These are phyloP conservation scores for Hemibagrus guttatus DNA, from an alignment of 2,797 vertebrate species.

Conservation along the genomic window DNA sequence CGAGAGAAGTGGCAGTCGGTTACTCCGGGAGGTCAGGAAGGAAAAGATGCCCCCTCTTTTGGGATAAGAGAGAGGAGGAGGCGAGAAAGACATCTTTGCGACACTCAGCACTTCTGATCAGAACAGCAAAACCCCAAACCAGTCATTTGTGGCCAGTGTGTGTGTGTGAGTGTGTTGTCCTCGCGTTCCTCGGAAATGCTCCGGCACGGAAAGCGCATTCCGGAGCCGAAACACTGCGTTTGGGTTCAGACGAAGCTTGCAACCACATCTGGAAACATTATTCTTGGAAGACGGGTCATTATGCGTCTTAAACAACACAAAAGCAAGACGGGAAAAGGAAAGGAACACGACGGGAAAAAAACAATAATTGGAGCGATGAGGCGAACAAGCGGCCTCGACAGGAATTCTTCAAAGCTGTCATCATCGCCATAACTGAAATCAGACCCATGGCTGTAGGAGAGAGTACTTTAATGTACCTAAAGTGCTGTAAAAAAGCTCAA, in stretches of 20 bases:
- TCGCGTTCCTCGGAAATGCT: constrained; percentile 48
- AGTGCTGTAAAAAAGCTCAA: not conserved
- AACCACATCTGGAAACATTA: constrained; percentile 77
- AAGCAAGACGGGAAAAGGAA: constrained; percentile 39
- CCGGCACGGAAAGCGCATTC: constrained; percentile 60
- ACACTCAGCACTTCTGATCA: constrained; percentile 70
- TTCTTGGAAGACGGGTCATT: constrained; percentile 73
- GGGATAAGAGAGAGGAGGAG: constrained; percentile 26
- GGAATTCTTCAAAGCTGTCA: not conserved
- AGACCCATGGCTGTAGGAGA: not conserved
- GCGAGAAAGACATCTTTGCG: constrained; percentile 50
- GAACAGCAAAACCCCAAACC: constrained; percentile 56
- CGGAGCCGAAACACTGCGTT: constrained; percentile 67
- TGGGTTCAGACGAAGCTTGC: constrained; percentile 66
- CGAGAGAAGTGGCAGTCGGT: constrained; percentile 47
- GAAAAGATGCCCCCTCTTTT: constrained; percentile 44
- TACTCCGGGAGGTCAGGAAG: constrained; percentile 39
- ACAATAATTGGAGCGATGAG: constrained; percentile 57
- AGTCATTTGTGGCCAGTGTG: constrained; percentile 60
- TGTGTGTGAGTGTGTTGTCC: constrained; percentile 53
- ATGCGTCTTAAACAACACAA: constrained; percentile 62
- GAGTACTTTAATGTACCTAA: not conserved
- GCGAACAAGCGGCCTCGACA: constrained; percentile 46
- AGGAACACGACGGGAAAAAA: constrained; percentile 53
- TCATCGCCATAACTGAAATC: not conserved